Conservation (phyloP, 1,140 invertebrate genomes). For the Rhyzopertha dominica region DNA sequence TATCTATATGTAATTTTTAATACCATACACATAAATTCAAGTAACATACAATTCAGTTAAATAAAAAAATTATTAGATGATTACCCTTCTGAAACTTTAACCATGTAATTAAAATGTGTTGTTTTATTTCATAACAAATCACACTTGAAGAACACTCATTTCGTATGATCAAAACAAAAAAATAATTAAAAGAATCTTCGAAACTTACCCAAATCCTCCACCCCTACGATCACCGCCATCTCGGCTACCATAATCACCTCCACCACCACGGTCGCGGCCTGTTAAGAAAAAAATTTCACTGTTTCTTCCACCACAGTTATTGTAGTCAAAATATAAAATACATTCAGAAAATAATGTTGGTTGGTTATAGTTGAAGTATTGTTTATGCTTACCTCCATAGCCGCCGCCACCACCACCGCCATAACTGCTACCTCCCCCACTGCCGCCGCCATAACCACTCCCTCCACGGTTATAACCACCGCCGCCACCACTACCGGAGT, state of each 20-base stretch:
- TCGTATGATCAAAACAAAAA: no score
- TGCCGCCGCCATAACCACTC: constrained; percentile 23
- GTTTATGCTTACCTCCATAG: constrained; percentile 15
- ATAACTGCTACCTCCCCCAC: constrained; percentile 17
- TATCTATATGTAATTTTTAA: no score
- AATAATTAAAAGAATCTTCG: no score
- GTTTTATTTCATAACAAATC: no score
- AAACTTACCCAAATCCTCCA: constrained; percentile 34
- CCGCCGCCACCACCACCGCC: constrained; percentile 11
- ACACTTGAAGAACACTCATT: no score
- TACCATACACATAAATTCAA: no score
- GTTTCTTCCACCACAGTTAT: not conserved
- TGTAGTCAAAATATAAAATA: not conserved
- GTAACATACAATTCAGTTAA: no score
- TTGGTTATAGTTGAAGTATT: not conserved
- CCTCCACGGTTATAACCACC: constrained; percentile 18
- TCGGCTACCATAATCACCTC: constrained; percentile 29
- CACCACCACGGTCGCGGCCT: no score
- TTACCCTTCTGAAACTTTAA: no score
- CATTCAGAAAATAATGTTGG: constrained; percentile 5
- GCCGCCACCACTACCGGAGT: constrained; percentile 9
- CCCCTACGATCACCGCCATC: constrained; percentile 23
- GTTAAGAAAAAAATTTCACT: constrained; percentile 3
- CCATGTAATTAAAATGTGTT: no score
- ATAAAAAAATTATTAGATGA: no score